phyloP scores from a whole-genome alignment of 2,888 invertebrate species.

The Rambutsinella grinnellia region DNA sequence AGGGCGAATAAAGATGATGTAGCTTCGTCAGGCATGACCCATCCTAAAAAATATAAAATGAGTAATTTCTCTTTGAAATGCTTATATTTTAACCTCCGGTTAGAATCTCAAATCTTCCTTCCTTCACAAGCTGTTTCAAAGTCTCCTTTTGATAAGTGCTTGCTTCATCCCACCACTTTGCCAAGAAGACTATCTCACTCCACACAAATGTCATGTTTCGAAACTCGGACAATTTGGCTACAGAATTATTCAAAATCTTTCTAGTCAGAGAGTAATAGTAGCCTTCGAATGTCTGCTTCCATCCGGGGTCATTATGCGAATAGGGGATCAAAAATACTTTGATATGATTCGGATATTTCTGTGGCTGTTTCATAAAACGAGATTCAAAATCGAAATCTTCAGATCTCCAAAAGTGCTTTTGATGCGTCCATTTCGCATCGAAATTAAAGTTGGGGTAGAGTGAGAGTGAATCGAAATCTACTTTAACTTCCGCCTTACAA shows the following conservation, averaged over 20 bases:
- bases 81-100: slow-evolving; percentile 15
- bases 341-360: slow-evolving; percentile 11
- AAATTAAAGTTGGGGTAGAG: slow-evolving; percentile 52
- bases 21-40: slow-evolving; percentile 31
- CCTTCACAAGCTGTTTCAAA: slow-evolving; percentile 7
- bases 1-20: slow-evolving; percentile 14
- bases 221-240: background rate
- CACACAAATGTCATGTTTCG: slow-evolving; percentile 37
- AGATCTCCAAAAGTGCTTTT: slow-evolving; percentile 91
- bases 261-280: slow-evolving; percentile 83
- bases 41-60: slow-evolving; percentile 1
- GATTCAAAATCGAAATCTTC: slow-evolving; percentile 78
- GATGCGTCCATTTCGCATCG: slow-evolving; percentile 89
- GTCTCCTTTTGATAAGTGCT: slow-evolving; percentile 14
- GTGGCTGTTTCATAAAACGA: slow-evolving; percentile 74
- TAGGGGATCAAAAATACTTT: slow-evolving; percentile 60
- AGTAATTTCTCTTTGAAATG: background rate
- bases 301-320: slow-evolving; percentile 91
- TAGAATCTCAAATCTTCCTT: slow-evolving; percentile 36
- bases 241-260: slow-evolving; percentile 65
- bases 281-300: slow-evolving; percentile 80
- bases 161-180: slow-evolving; percentile 34
- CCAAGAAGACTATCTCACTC: slow-evolving; percentile 30
- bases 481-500: background rate
- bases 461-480: slow-evolving; percentile 48